phyloP scores from a whole-genome alignment of 2,113 vertebrate genomes.

The Zosterops hypoxanthus region DNA sequence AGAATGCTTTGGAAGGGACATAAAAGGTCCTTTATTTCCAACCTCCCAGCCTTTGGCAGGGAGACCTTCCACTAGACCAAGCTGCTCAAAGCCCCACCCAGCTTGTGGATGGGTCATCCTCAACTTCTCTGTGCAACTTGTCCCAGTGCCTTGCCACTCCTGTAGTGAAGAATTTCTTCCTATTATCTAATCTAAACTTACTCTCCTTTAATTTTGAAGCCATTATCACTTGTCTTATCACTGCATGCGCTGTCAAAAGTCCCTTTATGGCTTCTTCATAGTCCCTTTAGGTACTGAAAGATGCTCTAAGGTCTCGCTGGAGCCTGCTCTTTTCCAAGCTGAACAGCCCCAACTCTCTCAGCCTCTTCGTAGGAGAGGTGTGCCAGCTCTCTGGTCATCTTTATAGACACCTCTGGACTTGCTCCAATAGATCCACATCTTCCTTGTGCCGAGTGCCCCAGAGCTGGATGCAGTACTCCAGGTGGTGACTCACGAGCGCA shows the following conservation, averaged over 20 bases:
- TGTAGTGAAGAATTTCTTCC: neutral
- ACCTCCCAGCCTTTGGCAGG: neutral
- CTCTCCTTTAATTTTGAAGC: neutral
- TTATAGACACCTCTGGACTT: neutral
- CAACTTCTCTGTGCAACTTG: neutral
- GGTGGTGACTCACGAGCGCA: rapidly evolving
- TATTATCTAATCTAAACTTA: neutral
- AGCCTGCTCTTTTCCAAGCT: neutral
- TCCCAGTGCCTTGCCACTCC: neutral
- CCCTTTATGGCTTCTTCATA: neutral
- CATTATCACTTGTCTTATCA: neutral
- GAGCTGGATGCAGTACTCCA: neutral
- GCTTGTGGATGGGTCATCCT: neutral
- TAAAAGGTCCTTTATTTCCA: neutral
- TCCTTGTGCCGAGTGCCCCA: neutral
- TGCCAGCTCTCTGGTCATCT: neutral
- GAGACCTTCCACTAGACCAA: neutral
- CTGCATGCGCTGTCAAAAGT: neutral
- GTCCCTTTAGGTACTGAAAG: neutral
- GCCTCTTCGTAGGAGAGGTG: neutral
- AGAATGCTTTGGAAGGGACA: neutral
- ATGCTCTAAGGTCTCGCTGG: neutral
- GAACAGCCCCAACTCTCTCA: neutral
- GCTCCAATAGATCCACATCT: neutral
- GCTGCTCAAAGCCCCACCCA: neutral